Evolutionary conservation across 2,113 vertebrate genomes (phyloP).

Genomic region (Oryzias javanicus): DNA sequence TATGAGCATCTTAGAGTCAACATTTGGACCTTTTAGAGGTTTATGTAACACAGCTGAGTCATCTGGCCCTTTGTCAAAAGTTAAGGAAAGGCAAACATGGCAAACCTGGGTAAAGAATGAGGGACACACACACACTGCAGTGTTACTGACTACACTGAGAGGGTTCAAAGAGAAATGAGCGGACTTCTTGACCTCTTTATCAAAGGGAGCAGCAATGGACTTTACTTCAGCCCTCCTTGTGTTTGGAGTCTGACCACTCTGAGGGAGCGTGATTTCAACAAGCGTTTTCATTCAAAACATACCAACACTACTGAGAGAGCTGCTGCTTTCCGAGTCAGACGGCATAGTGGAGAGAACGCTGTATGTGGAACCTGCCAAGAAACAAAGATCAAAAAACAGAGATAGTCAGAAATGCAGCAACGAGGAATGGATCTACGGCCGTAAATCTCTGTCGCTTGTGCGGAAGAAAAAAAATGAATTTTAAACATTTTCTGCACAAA

Average conservation of each 20-base stretch:
- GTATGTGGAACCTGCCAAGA: slow-evolving; percentile 89
- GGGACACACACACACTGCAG: not conserved
- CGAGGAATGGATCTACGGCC: not conserved
- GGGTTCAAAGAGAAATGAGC: slow-evolving; percentile 21
- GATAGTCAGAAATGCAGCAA: slow-evolving; percentile 20
- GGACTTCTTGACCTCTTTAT: slow-evolving; percentile 4
- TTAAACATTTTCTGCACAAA: slow-evolving; percentile 35
- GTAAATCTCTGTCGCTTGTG: no score
- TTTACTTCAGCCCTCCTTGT: not conserved
- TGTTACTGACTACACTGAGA: slow-evolving; percentile 13
- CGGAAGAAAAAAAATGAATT: not conserved
- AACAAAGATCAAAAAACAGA: slow-evolving; percentile 19
- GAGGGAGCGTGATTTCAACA: not conserved
- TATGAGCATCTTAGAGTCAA: slow-evolving; percentile 64
- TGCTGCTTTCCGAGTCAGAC: slow-evolving; percentile 98
- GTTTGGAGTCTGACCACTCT: slow-evolving; percentile 1
- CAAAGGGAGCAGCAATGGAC: not conserved
- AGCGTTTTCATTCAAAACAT: slow-evolving; percentile 67
- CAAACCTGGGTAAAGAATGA: slow-evolving; percentile 36
- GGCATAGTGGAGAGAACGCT: slow-evolving; percentile 98
- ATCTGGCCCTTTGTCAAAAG: slow-evolving; percentile 66
- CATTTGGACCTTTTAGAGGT: slow-evolving; percentile 54
- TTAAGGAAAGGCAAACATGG: slow-evolving; percentile 38
- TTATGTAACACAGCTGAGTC: slow-evolving; percentile 74
- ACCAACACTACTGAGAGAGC: slow-evolving; percentile 97